A percentile compares a stretch with the other conserved stretches of the same genome.
Evolutionary conservation across 1,140 invertebrate species (phyloP).

Genomic region (Conus ventricosus): DNA sequence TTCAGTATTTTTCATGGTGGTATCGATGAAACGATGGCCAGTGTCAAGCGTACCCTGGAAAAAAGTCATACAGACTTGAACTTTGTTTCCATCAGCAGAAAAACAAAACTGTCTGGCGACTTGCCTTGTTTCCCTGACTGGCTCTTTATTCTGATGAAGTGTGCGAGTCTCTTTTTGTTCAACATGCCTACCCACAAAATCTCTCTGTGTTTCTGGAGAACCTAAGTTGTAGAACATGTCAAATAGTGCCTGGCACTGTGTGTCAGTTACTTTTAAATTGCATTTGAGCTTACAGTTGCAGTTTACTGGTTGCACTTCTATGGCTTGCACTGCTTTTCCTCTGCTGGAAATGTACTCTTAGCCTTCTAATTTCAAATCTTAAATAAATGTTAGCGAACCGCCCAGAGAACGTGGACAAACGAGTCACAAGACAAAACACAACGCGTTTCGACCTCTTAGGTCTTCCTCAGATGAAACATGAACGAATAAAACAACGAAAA

Average conservation of each 20-base stretch:
- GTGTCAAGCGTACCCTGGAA: conserved; percentile 45
- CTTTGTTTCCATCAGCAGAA: not conserved
- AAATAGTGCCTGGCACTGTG: conserved; percentile 32
- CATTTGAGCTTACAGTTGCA: conserved; percentile 46
- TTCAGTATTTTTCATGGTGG: conserved; percentile 34
- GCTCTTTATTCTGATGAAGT: conserved; percentile 15
- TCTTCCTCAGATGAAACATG: too few species aligned
- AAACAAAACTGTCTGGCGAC: conserved; percentile 17
- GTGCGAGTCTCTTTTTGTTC: conserved; percentile 16
- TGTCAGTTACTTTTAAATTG: conserved; percentile 39
- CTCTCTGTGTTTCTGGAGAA: conserved; percentile 14
- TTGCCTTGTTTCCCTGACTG: conserved; percentile 6
- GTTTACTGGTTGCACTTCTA: not conserved
- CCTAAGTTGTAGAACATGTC: conserved; percentile 19
- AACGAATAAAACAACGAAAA: too few species aligned
- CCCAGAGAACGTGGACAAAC: too few species aligned
- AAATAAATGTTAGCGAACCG: too few species aligned
- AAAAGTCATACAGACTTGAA: conserved; percentile 41
- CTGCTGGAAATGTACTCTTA: conserved; percentile 7
- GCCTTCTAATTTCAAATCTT: conserved; percentile 13
- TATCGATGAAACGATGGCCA: conserved; percentile 28
- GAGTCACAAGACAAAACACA: too few species aligned
- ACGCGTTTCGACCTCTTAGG: too few species aligned
- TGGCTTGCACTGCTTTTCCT: conserved; percentile 29
- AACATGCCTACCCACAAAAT: conserved; percentile 36